A percentile compares a stretch with the other conserved stretches of the same genome.
Conservation (phyloP, 1,140 invertebrate species). For the Lucilia sericata region DNA sequence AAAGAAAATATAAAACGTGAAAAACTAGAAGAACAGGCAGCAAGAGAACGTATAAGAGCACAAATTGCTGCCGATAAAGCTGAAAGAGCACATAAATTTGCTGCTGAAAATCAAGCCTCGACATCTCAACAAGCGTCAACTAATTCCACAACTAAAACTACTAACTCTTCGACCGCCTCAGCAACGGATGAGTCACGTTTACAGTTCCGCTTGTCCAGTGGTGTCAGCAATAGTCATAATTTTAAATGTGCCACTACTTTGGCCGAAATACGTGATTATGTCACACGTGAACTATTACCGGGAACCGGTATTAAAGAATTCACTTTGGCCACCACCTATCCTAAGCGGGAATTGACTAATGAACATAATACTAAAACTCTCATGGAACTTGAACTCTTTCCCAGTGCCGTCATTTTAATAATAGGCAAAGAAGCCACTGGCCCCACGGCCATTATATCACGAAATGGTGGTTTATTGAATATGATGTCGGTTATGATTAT, state of each 20-base stretch:
- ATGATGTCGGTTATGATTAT: conserved; percentile 61
- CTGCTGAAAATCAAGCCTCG: neutral
- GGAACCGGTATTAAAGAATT: conserved; percentile 70
- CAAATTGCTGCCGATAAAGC: conserved; percentile 81
- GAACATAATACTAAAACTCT: conserved; percentile 75
- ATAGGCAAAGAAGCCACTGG: conserved; percentile 69
- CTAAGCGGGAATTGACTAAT: conserved; percentile 77
- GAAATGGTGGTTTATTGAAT: conserved; percentile 50
- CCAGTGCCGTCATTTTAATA: conserved; percentile 83
- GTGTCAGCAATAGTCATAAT: conserved; percentile 69
- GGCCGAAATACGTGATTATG: conserved; percentile 60
- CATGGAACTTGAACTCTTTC: conserved; percentile 78
- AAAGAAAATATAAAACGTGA: conserved; percentile 68
- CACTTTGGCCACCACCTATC: conserved; percentile 82
- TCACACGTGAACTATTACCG: conserved; percentile 59
- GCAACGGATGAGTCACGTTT: conserved; percentile 77
- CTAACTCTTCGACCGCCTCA: conserved; percentile 43
- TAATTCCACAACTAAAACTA: conserved; percentile 58
- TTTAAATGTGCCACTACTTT: conserved; percentile 67
- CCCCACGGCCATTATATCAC: conserved; percentile 54
- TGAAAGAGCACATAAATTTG: conserved; percentile 68
- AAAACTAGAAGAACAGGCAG: conserved; percentile 75
- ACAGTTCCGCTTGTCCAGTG: conserved; percentile 87
- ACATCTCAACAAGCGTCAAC: neutral
- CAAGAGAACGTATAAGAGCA: conserved; percentile 75